phyloP scores from a whole-genome alignment of 2,797 vertebrate species.

The Brachyrhaphis roseni region DNA sequence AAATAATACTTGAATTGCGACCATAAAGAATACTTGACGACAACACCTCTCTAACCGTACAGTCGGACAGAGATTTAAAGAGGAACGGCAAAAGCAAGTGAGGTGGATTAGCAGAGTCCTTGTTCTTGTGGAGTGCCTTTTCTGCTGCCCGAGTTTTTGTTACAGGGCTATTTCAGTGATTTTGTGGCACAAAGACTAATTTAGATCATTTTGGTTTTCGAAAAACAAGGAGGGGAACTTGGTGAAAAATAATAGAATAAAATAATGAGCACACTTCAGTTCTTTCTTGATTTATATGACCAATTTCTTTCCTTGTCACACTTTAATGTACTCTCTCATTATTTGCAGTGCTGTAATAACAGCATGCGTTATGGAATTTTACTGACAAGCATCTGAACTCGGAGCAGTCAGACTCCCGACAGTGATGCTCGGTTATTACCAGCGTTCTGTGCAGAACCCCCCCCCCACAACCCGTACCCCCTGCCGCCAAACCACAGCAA shows the following conservation, averaged over 20 bases:
- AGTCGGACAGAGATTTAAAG: too few relatives aligned
- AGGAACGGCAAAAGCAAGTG: too few relatives aligned
- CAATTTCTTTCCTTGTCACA: not conserved
- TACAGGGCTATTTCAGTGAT: not conserved
- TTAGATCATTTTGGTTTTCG: not conserved
- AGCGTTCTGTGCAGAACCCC: not conserved
- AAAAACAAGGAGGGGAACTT: not conserved
- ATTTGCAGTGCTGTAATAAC: not conserved
- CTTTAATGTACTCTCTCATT: not conserved
- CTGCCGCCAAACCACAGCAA: not conserved
- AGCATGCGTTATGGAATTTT: not conserved
- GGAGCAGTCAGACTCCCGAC: not conserved
- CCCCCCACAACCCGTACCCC: too few relatives aligned
- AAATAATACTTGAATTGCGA: not conserved
- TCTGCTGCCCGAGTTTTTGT: too few relatives aligned
- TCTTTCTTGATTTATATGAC: not conserved
- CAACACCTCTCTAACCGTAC: too few relatives aligned
- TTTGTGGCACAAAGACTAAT: not conserved
- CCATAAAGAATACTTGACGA: not conserved
- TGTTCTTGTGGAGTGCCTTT: too few relatives aligned
- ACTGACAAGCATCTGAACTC: not conserved
- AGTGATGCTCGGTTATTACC: not conserved
- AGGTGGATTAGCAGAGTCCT: too few relatives aligned
- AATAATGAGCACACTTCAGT: not conserved
- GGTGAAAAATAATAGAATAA: not conserved